Evolutionary conservation across 2,797 vertebrate genomes (phyloP), one percentile per base, ranked within the genome.

Genomic region (Threskiornis aethiopicus): DNA sequence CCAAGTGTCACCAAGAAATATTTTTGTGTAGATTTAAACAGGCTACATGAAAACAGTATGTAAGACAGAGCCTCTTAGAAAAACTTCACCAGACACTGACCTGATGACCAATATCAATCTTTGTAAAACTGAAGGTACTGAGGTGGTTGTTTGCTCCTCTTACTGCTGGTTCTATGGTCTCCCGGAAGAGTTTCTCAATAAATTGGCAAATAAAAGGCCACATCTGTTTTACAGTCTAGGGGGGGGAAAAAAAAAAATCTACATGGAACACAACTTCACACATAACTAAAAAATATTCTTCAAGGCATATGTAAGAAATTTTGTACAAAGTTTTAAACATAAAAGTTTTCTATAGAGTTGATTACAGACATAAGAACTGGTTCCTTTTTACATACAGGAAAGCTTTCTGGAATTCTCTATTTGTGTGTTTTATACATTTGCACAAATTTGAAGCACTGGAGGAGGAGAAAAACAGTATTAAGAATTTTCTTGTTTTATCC

Each of bases 191-290:
- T 91, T 99, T 99, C 96, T 99, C 99, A 96, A 99, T 98, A 94
- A 99, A 99, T 83, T 99, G 99, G 93, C 99, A 99, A 98, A 99
- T 99, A 95, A 99, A 99, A 52, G 99, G 99, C 99, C 99, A 99
- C 99, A 99, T 99, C 96, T 99, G 99, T 89, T 99, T 99, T 81
- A 99, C 99, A 57, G 99, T 99, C 99, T 99, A 97, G 49, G 79
- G 80, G 21, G 17, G 9, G 8, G 6, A 7, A 37, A 6, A 80
- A 72, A 35, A 7, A 35, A 33, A 54, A 31, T 12, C 52, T 24
- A 51, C 20, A 55, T 49, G 28, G 37, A 88, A 66, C 26, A 75
- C 35, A 86, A 17, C 7, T 52, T 89, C 33, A 54, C 16, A 58
- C 11, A 18, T 13, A 69, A 71, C 13, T 51, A 42, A 39, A 72